phyloP scores from a whole-genome alignment of 2,113 vertebrate species.

The Calypte anna region DNA sequence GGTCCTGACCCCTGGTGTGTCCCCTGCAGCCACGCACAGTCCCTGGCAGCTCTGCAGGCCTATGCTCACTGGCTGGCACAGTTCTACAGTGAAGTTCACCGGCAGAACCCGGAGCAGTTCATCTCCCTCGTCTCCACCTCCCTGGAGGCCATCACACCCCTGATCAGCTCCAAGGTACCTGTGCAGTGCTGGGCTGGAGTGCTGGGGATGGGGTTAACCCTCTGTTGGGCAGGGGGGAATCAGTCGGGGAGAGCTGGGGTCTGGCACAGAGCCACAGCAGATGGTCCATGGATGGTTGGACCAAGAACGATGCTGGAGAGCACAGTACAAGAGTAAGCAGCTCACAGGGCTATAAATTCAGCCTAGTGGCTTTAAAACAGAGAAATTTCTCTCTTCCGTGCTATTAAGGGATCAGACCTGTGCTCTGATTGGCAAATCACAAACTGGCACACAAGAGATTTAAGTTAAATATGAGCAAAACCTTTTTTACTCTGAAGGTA shows the following conservation, averaged over 20 bases:
- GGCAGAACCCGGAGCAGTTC: slow-evolving; percentile 91
- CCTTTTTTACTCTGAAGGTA: too few relatives aligned
- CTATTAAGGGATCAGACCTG: not conserved
- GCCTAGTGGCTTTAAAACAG: not conserved
- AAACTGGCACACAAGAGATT: too few relatives aligned
- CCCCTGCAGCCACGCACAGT: slow-evolving; percentile 89
- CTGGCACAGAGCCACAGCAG: not conserved
- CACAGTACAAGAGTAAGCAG: not conserved
- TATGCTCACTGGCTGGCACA: slow-evolving; percentile 97
- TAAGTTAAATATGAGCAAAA: too few relatives aligned
- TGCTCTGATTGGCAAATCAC: not conserved
- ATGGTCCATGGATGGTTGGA: not conserved
- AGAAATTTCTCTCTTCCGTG: not conserved
- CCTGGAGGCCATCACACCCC: slow-evolving; percentile 89
- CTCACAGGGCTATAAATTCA: not conserved
- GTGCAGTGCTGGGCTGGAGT: too few relatives aligned
- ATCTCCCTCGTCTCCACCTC: slow-evolving; percentile 91
- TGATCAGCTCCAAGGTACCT: slow-evolving; percentile 94
- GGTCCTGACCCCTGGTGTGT: not conserved
- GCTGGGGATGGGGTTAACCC: too few relatives aligned
- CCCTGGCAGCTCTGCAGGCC: slow-evolving; percentile 93
- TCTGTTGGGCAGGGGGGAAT: too few relatives aligned
- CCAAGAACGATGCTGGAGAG: not conserved
- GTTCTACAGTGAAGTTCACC: slow-evolving; percentile 93
- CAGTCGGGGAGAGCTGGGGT: not conserved